Conservation (phyloP, 2,113 vertebrate genomes). For the Furnarius figulus region DNA sequence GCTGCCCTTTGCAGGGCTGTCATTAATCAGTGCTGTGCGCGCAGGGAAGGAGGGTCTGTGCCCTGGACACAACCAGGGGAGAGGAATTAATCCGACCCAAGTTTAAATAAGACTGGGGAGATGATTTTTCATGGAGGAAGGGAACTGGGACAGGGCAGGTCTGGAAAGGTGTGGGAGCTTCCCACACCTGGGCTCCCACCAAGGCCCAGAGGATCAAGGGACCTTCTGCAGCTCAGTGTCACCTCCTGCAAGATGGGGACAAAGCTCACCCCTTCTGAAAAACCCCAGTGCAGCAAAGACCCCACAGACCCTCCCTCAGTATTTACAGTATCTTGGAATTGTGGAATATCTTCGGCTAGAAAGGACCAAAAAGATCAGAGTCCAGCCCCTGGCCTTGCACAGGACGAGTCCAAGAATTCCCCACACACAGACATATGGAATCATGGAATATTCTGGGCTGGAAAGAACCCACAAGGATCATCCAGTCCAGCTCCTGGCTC, state of each 20-base stretch:
- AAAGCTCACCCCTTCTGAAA: rapidly evolving
- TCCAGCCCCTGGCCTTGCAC: background rate
- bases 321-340: background rate
- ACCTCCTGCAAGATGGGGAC: background rate
- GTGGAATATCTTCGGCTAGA: background rate
- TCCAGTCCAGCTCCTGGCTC: background rate
- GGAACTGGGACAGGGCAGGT: background rate
- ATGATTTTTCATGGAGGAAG: background rate
- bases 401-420: background rate
- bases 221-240: background rate
- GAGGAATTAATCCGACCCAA: background rate
- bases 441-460: background rate
- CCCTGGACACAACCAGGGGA: background rate
- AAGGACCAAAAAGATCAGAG: background rate
- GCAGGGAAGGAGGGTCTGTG: background rate
- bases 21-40: background rate
- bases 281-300: background rate
- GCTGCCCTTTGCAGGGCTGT: conserved; percentile 15
- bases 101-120: background rate
- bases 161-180: background rate
- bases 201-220: background rate
- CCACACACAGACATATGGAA: background rate
- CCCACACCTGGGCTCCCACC: background rate
- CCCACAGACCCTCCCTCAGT: rapidly evolving
- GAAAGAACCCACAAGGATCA: background rate